A percentile compares a stretch with the other conserved stretches of the same genome.
These are phyloP conservation scores for Cisticola juncidis DNA, from an alignment of 2,113 vertebrate species.

Conservation along the genomic window DNA sequence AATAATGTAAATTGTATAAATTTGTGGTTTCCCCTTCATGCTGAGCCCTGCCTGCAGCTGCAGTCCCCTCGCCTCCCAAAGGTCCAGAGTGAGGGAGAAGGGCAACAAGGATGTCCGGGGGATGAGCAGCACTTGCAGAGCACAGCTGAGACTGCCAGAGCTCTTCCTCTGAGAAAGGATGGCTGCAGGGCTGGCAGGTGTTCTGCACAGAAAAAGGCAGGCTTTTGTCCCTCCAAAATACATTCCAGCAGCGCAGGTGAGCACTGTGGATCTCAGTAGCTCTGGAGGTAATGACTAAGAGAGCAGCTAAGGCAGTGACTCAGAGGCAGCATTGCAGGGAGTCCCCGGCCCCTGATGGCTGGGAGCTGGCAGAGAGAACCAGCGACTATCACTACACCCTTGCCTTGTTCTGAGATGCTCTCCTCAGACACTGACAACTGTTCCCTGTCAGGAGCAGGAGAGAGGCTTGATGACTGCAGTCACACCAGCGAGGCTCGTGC, in stretches of 20 bases:
- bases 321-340: not conserved
- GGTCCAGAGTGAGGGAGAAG: accelerated
- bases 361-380: not conserved
- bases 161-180: not conserved
- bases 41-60: constrained; percentile 15
- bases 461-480: not conserved
- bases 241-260: not conserved
- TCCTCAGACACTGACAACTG: constrained; percentile 39
- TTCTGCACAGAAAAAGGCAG: not conserved
- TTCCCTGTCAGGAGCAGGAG: not conserved
- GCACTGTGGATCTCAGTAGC: not conserved
- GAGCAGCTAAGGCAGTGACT: not conserved
- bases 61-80: accelerated
- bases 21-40: constrained; percentile 2
- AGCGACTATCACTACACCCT: not conserved
- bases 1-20: constrained; percentile 35
- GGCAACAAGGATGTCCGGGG: not conserved
- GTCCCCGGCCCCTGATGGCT: not conserved
- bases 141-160: accelerated
- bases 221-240: no score
- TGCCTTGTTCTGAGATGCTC: not conserved
- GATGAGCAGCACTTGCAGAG: not conserved
- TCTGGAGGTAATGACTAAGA: not conserved
- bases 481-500: not conserved
- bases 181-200: not conserved